These are phyloP conservation scores for Xylota sylvarum DNA, from an alignment of 2,888 invertebrate genomes.

Conservation along the genomic window DNA sequence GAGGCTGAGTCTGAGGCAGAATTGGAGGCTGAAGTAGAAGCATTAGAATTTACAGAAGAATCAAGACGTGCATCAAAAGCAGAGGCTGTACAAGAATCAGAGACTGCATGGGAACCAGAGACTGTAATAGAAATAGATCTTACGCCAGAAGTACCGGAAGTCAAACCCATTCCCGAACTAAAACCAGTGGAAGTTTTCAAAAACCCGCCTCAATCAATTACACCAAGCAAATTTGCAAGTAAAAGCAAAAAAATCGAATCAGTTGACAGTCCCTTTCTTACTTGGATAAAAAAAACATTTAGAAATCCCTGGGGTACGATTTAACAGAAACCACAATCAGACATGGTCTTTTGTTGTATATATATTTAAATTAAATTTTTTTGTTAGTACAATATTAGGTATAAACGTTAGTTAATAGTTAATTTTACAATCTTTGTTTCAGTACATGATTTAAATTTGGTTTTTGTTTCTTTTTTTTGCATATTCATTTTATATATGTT, in stretches of 20 bases:
- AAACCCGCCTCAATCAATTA: not conserved
- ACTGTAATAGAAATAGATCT: not conserved
- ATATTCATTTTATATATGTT: slow-evolving; percentile 53
- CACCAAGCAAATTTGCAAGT: not conserved
- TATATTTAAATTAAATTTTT: slow-evolving; percentile 61
- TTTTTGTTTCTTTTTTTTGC: slow-evolving; percentile 41
- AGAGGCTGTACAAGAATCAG: not conserved
- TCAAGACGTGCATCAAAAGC: not conserved
- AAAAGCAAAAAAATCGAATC: not conserved
- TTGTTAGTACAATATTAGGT: slow-evolving; percentile 74
- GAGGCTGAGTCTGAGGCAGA: not conserved
- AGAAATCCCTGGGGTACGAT: not conserved
- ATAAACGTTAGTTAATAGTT: slow-evolving; percentile 73
- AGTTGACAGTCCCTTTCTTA: not conserved
- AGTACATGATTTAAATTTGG: slow-evolving; percentile 71
- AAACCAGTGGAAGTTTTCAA: not conserved
- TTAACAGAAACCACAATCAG: slow-evolving; percentile 1
- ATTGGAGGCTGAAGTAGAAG: not conserved
- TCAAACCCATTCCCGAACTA: not conserved
- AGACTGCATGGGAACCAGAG: not conserved
- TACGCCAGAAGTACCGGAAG: too few species aligned
- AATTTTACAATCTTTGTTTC: slow-evolving; percentile 71
- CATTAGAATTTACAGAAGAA: not conserved
- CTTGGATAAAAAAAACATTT: slow-evolving; percentile 34
- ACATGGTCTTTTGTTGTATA: slow-evolving; percentile 48